Percentiles rank a stretch among this genome's conserved stretches.
Evolutionary conservation across 1,140 invertebrate species (phyloP).

Genomic region (Rhopalosiphum maidis): DNA sequence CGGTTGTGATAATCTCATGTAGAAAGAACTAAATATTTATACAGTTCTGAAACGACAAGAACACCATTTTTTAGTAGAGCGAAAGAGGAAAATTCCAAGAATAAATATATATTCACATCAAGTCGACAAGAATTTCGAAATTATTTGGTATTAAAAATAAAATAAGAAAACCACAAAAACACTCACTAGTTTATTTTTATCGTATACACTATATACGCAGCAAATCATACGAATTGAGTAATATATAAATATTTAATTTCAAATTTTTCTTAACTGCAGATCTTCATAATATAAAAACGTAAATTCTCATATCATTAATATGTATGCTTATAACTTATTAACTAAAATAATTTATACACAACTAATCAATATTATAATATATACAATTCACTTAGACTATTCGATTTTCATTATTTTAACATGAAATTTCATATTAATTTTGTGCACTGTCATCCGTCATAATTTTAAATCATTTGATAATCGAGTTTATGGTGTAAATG

Average conservation of each 20-base stretch:
- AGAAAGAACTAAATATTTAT: background rate
- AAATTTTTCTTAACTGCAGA: too few species aligned
- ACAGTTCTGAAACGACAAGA: background rate
- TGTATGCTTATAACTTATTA: background rate
- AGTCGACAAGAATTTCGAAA: background rate
- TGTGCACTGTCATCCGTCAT: background rate
- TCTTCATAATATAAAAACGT: background rate
- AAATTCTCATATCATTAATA: background rate
- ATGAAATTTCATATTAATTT: background rate
- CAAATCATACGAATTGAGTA: too few species aligned
- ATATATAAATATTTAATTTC: too few species aligned
- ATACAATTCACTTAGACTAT: background rate
- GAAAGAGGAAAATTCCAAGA: background rate
- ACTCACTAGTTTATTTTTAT: background rate
- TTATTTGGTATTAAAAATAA: background rate
- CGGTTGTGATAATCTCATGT: background rate
- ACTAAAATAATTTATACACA: too few species aligned
- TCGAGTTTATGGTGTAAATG: background rate
- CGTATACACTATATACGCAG: too few species aligned
- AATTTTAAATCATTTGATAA: background rate
- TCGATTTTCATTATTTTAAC: background rate
- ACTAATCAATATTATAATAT: background rate
- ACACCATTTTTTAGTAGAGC: background rate
- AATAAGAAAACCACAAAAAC: background rate
- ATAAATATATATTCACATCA: background rate